phyloP scores from a whole-genome alignment of 1,140 invertebrate species.

The Phymastichus coffea region DNA sequence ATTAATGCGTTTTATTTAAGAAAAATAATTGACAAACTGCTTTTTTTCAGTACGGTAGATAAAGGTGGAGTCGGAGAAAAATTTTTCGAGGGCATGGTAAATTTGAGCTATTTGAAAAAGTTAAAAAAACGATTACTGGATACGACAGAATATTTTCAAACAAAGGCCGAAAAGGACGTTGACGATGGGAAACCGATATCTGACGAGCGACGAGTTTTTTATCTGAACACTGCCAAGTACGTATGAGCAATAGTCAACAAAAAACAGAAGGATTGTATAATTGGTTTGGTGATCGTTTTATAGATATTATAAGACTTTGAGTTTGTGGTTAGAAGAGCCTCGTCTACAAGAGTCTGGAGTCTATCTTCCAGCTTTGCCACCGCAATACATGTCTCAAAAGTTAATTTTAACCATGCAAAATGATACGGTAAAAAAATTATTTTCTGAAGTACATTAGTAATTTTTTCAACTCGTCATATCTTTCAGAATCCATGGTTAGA shows the following conservation, averaged over 20 bases:
- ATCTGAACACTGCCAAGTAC: conserved; percentile 48
- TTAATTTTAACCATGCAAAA: conserved; percentile 58
- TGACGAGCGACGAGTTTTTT: conserved; percentile 50
- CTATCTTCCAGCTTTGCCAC: conserved; percentile 72
- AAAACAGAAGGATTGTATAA: neutral
- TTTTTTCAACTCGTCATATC: neutral
- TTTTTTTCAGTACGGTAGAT: conserved; percentile 48
- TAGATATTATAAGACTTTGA: conserved; percentile 66
- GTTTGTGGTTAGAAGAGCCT: conserved; percentile 78
- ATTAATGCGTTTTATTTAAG: no score
- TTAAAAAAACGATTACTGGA: conserved; percentile 72
- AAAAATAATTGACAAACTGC: no score
- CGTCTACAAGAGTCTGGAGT: conserved; percentile 68
- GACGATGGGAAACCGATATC: conserved; percentile 48
- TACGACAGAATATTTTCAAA: conserved; percentile 63
- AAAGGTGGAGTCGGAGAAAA: conserved; percentile 69
- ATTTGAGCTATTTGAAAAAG: conserved; percentile 70
- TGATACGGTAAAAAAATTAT: conserved; percentile 48
- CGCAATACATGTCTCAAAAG: conserved; percentile 67
- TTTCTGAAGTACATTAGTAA: neutral
- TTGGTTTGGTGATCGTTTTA: conserved; percentile 13
- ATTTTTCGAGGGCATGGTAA: conserved; percentile 75
- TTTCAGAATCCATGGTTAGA: conserved; percentile 65
- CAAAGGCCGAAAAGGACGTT: conserved; percentile 45
- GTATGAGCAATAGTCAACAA: no score